These are phyloP conservation scores for Spongilla lacustris DNA, from an alignment of 37 sponge, comb jelly and placozoan species.

Conservation along the genomic window DNA sequence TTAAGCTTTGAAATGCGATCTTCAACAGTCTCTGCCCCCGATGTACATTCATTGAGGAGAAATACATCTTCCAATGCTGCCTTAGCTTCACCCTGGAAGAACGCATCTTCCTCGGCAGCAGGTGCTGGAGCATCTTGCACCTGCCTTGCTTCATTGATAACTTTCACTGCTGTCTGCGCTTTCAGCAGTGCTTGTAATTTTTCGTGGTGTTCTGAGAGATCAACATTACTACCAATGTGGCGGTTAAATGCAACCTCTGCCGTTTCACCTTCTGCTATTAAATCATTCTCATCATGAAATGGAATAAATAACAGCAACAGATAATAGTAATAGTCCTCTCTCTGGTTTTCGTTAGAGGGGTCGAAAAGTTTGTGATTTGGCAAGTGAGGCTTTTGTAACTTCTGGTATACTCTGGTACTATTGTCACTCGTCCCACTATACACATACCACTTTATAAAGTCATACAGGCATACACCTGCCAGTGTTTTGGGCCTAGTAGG, in stretches of 20 bases:
- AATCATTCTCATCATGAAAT: conserved; percentile 30
- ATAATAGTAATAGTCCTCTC: conserved; percentile 45
- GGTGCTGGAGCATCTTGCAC: not conserved
- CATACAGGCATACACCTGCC: conserved; percentile 49
- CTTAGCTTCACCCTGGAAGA: conserved; percentile 45
- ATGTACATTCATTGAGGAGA: not conserved
- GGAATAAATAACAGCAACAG: conserved; percentile 46
- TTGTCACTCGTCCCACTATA: conserved; percentile 1
- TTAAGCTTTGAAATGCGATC: conserved; percentile 48
- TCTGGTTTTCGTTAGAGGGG: conserved; percentile 27
- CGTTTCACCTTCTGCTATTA: conserved; percentile 35
- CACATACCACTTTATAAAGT: conserved; percentile 1
- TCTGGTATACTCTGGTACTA: conserved; percentile 1
- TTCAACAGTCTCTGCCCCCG: conserved; percentile 1
- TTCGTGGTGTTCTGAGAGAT: conserved; percentile 15
- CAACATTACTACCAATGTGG: not conserved
- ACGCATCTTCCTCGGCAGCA: conserved; percentile 35
- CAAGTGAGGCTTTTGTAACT: conserved; percentile 9
- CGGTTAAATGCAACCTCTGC: conserved; percentile 43
- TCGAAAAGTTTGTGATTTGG: conserved; percentile 41
- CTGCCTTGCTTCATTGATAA: conserved; percentile 51
- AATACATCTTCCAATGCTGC: conserved; percentile 45
- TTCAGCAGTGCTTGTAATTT: conserved; percentile 46
- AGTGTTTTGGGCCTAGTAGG: conserved; percentile 32
- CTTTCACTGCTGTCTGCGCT: not conserved